Base-by-base conservation (phyloP, 37 sponge, comb jelly and placozoan species). In the Cladorhizidae sp. region DNA sequence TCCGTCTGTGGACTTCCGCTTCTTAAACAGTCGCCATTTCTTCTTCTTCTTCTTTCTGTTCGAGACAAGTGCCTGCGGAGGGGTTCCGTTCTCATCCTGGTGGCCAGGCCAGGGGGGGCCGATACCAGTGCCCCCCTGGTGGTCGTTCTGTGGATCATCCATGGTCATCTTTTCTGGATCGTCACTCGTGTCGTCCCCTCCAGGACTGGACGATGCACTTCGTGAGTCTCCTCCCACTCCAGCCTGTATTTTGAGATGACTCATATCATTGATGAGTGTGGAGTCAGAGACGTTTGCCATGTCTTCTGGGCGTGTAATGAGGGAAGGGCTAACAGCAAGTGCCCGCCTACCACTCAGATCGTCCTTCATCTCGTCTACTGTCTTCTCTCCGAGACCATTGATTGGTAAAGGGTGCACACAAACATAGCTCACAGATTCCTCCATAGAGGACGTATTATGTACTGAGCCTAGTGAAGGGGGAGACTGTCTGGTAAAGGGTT, bases 41-140 rank as follows among this genome's bases (percentile, higher is more conserved):
- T 67, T 76, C 45, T 71, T 71, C 72, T 71, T 71, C 42, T 49
- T 71, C 72, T 71, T 40, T 41, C 14, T 71, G 28, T 5, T 42
- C 3, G 49, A 9, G 9, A 5, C 41, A 45, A 23, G 5, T 25
- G 11, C 3, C 18, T 31, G 32, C 35, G 67, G 35, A 15, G 72
- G 41, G 28, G 1, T 23, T 40, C 45, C 49, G 49, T 45, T 9
- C 49, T 12, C 9, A 12, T 12, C 49, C 49, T 45, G 49, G 49
- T 45, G 9, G 9, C 5, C 8, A 45, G 5, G 5, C 49, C 9
- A 9, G 8, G 9, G 9, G 49, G 49, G 9, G 49, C 49, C 9
- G 49, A n/a, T n/a, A n/a, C n/a, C n/a, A n/a, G n/a, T n/a, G n/a
- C n/a, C n/a, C n/a, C n/a, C n/a, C n/a, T n/a, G n/a, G n/a, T n/a